Conservation (phyloP, 2,888 invertebrate species). For the Tolmerus cingulatus region DNA sequence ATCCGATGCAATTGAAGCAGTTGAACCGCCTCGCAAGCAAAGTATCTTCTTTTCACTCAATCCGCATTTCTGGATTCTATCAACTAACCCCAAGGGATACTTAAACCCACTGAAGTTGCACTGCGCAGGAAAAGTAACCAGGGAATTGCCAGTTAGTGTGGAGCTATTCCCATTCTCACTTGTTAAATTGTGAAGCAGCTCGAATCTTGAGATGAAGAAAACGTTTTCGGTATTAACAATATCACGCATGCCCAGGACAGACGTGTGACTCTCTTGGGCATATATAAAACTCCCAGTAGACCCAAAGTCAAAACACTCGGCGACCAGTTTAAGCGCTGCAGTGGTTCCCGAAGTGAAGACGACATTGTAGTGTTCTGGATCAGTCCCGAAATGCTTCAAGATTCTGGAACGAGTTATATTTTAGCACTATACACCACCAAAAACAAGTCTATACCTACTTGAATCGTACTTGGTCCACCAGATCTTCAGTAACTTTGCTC, state of each 20-base stretch:
- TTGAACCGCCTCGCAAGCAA: conserved; percentile 46
- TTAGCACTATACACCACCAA: background rate
- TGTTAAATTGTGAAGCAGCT: conserved; percentile 64
- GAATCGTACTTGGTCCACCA: conserved; percentile 83
- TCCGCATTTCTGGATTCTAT: conserved; percentile 71
- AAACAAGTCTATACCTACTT: conserved; percentile 65
- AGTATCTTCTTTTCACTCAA: conserved; percentile 55
- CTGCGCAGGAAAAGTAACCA: conserved; percentile 90
- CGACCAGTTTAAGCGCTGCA: conserved; percentile 81
- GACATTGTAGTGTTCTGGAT: conserved; percentile 80
- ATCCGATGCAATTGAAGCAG: background rate
- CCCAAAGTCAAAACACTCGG: conserved; percentile 78
- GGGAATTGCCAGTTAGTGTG: conserved; percentile 61
- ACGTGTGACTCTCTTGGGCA: conserved; percentile 92
- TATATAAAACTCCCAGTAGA: conserved; percentile 75
- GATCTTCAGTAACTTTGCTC: conserved; percentile 82
- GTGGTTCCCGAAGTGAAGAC: conserved; percentile 97
- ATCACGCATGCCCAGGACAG: conserved; percentile 91
- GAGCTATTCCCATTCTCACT: conserved; percentile 49
- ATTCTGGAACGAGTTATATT: conserved; percentile 68
- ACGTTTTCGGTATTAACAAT: conserved; percentile 70
- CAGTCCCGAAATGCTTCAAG: conserved; percentile 85
- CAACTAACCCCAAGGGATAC: conserved; percentile 80
- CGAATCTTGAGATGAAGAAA: conserved; percentile 68
- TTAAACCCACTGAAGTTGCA: conserved; percentile 95